A percentile compares a stretch with the other conserved stretches of the same genome.
Conservation (phyloP, 2,113 vertebrate species). For the Cynoglossus semilaevis region DNA sequence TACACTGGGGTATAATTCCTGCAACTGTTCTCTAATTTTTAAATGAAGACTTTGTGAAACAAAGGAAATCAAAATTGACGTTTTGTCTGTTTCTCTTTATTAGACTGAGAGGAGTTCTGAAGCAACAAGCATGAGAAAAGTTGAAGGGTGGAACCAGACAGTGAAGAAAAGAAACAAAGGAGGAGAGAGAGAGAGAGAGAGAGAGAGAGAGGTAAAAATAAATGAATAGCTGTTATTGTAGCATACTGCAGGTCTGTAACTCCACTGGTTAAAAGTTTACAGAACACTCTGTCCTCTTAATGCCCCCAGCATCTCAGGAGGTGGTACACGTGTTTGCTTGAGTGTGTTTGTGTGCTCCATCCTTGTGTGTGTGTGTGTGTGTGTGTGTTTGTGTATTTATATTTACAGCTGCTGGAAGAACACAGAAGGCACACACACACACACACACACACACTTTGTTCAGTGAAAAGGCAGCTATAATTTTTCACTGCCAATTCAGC, state of each 20-base stretch:
- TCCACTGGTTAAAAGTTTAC: constrained; percentile 57
- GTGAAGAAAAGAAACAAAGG: not conserved
- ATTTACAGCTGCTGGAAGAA: constrained; percentile 29
- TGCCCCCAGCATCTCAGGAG: constrained; percentile 47
- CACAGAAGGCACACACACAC: constrained; percentile 58
- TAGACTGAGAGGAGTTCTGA: not conserved
- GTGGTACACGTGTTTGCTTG: constrained; percentile 31
- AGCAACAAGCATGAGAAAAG: too few species aligned
- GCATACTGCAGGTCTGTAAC: constrained; percentile 35
- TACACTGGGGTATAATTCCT: not conserved
- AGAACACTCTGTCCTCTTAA: constrained; percentile 66
- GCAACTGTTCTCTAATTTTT: too few species aligned
- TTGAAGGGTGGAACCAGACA: not conserved
- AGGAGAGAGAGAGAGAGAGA: not conserved
- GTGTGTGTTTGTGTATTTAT: constrained; percentile 26
- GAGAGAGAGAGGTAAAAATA: not conserved
- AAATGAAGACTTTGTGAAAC: too few species aligned
- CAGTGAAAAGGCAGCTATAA: constrained; percentile 59
- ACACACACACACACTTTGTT: constrained; percentile 59
- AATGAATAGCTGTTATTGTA: constrained; percentile 47
- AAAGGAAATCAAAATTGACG: not conserved
- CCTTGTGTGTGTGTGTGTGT: constrained; percentile 12
- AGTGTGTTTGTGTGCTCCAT: constrained; percentile 31
- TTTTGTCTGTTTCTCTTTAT: not conserved
- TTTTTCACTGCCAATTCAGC: constrained; percentile 49